Evolutionary conservation across 2,797 vertebrate species (phyloP).

Genomic region (Numenius phaeopus): DNA sequence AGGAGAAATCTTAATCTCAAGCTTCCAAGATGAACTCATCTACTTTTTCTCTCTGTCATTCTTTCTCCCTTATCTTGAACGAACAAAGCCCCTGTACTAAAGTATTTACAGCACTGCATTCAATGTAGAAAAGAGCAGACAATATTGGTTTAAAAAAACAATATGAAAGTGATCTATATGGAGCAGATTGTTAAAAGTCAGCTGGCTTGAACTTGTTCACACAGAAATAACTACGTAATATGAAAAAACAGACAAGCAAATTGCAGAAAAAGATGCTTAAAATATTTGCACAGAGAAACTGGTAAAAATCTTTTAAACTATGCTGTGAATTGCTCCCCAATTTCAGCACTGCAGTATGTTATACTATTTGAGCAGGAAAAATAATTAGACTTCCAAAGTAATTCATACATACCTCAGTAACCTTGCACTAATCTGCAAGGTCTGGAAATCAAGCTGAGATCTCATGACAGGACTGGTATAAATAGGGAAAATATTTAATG

Average conservation of each 20-base stretch:
- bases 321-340: not conserved
- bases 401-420: constrained; percentile 70
- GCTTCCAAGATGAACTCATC: not conserved
- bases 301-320: not conserved
- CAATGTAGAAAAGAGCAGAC: constrained; percentile 45
- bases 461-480: constrained; percentile 19
- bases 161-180: constrained; percentile 8
- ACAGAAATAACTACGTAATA: not conserved
- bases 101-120: not conserved
- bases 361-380: constrained; percentile 63
- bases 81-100: not conserved
- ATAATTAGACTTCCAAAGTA: constrained; percentile 71
- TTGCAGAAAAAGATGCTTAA: not conserved
- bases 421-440: constrained; percentile 61
- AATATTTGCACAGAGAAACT: not conserved
- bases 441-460: constrained; percentile 68
- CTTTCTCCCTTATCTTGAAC: not conserved
- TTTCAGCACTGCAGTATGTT: constrained; percentile 30
- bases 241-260: not conserved
- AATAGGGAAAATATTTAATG: constrained; percentile 19
- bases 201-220: constrained; percentile 24
- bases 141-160: not conserved
- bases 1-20: not conserved
- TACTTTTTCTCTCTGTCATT: not conserved
- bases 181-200: constrained; percentile 46